Evolutionary conservation across 2,797 vertebrate species (phyloP).

Genomic region (Chlorospingus semifuscus): DNA sequence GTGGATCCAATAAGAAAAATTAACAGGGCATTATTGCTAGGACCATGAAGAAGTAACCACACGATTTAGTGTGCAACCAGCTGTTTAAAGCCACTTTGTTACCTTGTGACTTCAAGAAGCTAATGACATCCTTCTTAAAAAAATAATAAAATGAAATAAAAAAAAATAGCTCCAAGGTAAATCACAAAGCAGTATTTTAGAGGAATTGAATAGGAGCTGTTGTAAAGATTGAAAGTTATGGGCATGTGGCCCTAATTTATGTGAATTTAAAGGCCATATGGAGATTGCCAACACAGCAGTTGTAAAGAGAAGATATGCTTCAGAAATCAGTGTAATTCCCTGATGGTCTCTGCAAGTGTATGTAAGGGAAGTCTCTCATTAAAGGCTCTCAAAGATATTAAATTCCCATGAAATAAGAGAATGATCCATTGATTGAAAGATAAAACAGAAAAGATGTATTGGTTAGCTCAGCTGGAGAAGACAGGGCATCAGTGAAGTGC

Average conservation of each 20-base stretch:
- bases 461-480: background rate
- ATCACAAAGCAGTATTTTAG: background rate
- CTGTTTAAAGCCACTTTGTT: background rate
- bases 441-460: background rate
- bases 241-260: background rate
- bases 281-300: background rate
- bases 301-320: background rate
- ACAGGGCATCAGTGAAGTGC: background rate
- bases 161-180: background rate
- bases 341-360: background rate
- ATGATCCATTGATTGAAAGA: background rate
- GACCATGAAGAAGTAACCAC: background rate
- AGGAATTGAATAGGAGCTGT: background rate
- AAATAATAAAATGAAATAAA: background rate
- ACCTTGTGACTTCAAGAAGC: background rate
- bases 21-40: background rate
- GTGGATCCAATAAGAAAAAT: background rate
- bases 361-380: background rate
- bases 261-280: background rate
- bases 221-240: background rate
- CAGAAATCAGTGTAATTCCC: background rate
- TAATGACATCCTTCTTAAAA: background rate
- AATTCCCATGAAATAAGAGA: background rate
- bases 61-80: background rate
- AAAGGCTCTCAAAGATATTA: background rate